Base-by-base conservation (phyloP, 92 coral and sea anemone species). In the Pocillopora meandrina region DNA sequence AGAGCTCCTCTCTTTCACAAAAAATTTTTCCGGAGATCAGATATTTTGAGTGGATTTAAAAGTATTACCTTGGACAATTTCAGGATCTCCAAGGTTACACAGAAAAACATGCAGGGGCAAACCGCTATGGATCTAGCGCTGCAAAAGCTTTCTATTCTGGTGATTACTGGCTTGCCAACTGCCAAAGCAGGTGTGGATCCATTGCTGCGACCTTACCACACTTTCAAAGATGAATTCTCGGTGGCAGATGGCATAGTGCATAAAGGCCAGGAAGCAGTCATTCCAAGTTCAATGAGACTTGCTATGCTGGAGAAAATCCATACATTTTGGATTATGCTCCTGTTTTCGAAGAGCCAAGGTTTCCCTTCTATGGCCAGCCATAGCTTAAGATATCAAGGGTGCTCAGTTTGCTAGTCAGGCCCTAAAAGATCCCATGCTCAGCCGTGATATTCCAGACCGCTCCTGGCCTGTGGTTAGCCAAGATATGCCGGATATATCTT, bases 221-320 rank as follows among this genome's bases (percentile, higher is more conserved):
- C 78, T 61, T 71, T 78, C 63, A 26, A 90, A 55, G 89, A 87
- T 80, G 87, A 91, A 70, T 71, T 84, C n/a, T 49, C 91, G 1
- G 60, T 78, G 56, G 75, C 74, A 62, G 86, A 86, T 61, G 91
- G 89, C 61, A 83, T 86, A 42, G 69, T 87, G 33, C 88, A 91
- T 86, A 88, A 91, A 77, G 89, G 85, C 60, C 89, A 88, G 72
- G 61, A 74, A 57, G 72, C 61, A 16, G 75, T 80, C 65, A 72
- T 79, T 20, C 84, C 87, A 71, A 82, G 49, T 23, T 79, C 79
- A 8, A 81, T 85, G 66, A 56, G 87, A 52, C 76, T 33, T 15
- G 75, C 83, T 55, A 84, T 89, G 80, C 60, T 66, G 10, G 77
- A 66, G 19, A 82, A 82, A 72, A 83, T 88, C 16, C 91, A 88